A percentile compares a stretch with the other conserved stretches of the same genome.
phyloP scores from a whole-genome alignment of 2,888 invertebrate species.

The Cremastobaeus sp. region DNA sequence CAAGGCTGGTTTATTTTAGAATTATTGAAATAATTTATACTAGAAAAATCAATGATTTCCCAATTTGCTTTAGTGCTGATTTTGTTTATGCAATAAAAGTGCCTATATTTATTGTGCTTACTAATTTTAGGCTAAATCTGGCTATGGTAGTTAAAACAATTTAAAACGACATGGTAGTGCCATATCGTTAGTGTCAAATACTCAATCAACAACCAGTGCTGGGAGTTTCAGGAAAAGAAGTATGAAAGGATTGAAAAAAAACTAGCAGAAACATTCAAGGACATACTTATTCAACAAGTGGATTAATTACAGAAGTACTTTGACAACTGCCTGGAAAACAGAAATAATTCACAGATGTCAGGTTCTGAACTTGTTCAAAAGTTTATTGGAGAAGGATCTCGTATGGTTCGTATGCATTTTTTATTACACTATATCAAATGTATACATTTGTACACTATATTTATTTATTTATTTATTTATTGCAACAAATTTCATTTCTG shows the following conservation, averaged over 20 bases:
- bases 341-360: no score
- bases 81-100: no score
- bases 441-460: no score
- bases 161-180: slow-evolving; percentile 95
- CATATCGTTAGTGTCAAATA: slow-evolving; percentile 93
- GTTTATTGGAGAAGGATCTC: slow-evolving; percentile 99
- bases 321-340: slow-evolving; percentile 88
- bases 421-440: no score
- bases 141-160: slow-evolving; percentile 95
- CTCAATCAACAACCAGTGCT: slow-evolving; percentile 88
- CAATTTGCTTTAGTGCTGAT: no score
- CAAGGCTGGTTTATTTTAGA: no score
- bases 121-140: slow-evolving; percentile 89
- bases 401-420: slow-evolving; percentile 97
- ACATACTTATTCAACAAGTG: slow-evolving; percentile 93
- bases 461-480: no score
- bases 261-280: slow-evolving; percentile 95
- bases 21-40: no score
- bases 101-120: no score
- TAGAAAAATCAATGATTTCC: no score
- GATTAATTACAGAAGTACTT: slow-evolving; percentile 94
- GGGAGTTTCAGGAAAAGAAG: slow-evolving; percentile 87
- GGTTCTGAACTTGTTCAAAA: slow-evolving; percentile 99
- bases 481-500: no score
- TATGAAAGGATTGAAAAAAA: slow-evolving; percentile 90